Evolutionary conservation across 2,888 invertebrate species (phyloP), one percentile per base, ranked within the genome.

Genomic region (Macrosiphum euphorbiae): DNA sequence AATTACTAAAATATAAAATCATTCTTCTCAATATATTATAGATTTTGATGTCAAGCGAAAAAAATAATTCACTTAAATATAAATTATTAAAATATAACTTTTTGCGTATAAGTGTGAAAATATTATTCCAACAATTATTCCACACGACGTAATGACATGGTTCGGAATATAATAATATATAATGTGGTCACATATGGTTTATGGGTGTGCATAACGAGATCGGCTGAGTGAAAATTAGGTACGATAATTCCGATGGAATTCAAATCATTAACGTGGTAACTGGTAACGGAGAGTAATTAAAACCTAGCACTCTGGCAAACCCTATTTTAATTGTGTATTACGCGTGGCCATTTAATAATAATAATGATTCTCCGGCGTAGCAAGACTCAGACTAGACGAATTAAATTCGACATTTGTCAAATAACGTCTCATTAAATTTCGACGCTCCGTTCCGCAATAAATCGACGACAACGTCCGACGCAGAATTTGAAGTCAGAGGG

Each of bases 331-430:
- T 78, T 35, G 20, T 35, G 78, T 78, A 20, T 78, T n/a, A 13
- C n/a, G 67, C 0, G n/a, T 16, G 78, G 16, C 35, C 35, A n/a
- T n/a, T 13, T 55, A 58, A 58, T 58, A 55, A n/a, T 67, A 67
- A 67, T 67, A 67, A 61, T 61, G n/a, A n/a, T 67, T 13, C n/a
- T 67, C 2, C 16, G 20, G 35, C 7, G n/a, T 35, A n/a, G 1
- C 35, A 35, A 78, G 35, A 78, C 78, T 7, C 78, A 20, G 78
- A 35, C 78, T 78, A 78, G 78, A 78, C 78, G 20, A 78, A 88
- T 88, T 88, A 88, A 88, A 88, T 52, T 88, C 11, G 10, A 52
- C n/a, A 52, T 88, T 88, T 88, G 52, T 35, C 52, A 35, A 47
- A 87, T 50, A 78, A 78, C 35, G 3, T 78, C 78, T 78, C 35